phyloP scores from a whole-genome alignment of 2,888 invertebrate genomes.

The Parascotia fuliginaria region DNA sequence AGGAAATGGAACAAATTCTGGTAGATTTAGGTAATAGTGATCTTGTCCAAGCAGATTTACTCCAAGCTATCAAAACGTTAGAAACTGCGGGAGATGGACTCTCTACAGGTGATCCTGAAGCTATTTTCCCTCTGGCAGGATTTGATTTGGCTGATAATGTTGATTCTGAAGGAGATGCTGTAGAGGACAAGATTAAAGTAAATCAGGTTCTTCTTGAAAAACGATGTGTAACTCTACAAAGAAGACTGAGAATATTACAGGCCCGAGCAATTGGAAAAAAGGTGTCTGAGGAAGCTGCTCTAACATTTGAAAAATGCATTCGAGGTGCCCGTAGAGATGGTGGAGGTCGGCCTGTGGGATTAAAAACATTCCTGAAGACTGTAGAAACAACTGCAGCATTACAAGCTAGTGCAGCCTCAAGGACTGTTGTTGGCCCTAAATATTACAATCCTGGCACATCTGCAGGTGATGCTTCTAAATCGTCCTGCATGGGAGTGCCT shows the following conservation, averaged over 20 bases:
- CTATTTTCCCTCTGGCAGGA: slow-evolving; percentile 75
- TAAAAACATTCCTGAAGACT: slow-evolving; percentile 76
- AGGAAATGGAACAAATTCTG: slow-evolving; percentile 89
- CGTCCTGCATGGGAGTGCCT: slow-evolving; percentile 83
- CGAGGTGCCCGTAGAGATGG: slow-evolving; percentile 88
- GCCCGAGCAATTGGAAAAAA: slow-evolving; percentile 91
- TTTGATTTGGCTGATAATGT: slow-evolving; percentile 81
- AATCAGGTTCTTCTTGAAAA: slow-evolving; percentile 88
- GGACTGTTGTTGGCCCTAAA: slow-evolving; percentile 68
- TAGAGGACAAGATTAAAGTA: slow-evolving; percentile 82
- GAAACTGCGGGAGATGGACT: slow-evolving; percentile 82
- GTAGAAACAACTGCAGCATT: slow-evolving; percentile 75
- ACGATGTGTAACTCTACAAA: slow-evolving; percentile 89
- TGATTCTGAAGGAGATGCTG: slow-evolving; percentile 80
- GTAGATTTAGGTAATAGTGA: slow-evolving; percentile 87
- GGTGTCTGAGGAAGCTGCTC: slow-evolving; percentile 90
- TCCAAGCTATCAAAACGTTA: slow-evolving; percentile 91
- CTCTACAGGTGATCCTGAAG: slow-evolving; percentile 78
- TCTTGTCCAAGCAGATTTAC: slow-evolving; percentile 87
- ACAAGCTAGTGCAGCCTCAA: slow-evolving; percentile 75
- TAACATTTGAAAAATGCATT: slow-evolving; percentile 88
- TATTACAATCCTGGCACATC: slow-evolving; percentile 85
- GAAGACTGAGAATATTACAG: slow-evolving; percentile 91
- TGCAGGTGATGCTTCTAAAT: slow-evolving; percentile 91
- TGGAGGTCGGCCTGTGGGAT: slow-evolving; percentile 72